Evolutionary conservation across 2,797 vertebrate species (phyloP).

Genomic region (Alosa sapidissima): DNA sequence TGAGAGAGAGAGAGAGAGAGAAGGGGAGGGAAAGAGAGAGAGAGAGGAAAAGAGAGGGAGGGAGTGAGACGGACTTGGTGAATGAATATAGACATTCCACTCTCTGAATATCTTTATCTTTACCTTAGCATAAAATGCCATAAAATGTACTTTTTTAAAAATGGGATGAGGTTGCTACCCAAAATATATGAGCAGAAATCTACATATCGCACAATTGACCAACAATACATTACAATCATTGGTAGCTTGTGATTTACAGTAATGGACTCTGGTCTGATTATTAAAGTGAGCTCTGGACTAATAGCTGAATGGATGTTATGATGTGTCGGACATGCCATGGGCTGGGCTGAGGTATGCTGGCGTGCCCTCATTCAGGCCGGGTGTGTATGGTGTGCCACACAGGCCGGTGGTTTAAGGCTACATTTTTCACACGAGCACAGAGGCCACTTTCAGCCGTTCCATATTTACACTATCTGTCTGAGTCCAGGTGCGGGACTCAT

Average conservation of each 20-base stretch:
- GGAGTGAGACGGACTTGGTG: background rate
- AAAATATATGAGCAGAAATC: background rate
- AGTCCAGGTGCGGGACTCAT: conserved; percentile 34
- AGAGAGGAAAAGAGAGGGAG: background rate
- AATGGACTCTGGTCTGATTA: background rate
- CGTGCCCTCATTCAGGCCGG: background rate
- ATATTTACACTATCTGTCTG: conserved; percentile 52
- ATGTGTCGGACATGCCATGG: background rate
- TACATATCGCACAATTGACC: background rate
- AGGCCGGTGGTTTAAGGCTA: conserved; percentile 40
- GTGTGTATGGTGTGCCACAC: conserved; percentile 35
- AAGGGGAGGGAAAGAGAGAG: background rate
- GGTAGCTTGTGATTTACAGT: background rate
- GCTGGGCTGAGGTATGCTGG: background rate
- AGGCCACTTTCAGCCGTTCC: conserved; percentile 47
- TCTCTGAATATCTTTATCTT: background rate
- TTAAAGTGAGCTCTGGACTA: background rate
- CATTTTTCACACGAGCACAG: conserved; percentile 38
- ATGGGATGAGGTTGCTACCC: too few species aligned
- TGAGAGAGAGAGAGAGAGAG: background rate
- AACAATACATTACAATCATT: background rate
- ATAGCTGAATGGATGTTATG: background rate
- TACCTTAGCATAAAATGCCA: background rate
- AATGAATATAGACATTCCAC: background rate
- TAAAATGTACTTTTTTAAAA: too few species aligned